phyloP scores from a whole-genome alignment of 1,140 invertebrate species.

The Diachasma alloeum region DNA sequence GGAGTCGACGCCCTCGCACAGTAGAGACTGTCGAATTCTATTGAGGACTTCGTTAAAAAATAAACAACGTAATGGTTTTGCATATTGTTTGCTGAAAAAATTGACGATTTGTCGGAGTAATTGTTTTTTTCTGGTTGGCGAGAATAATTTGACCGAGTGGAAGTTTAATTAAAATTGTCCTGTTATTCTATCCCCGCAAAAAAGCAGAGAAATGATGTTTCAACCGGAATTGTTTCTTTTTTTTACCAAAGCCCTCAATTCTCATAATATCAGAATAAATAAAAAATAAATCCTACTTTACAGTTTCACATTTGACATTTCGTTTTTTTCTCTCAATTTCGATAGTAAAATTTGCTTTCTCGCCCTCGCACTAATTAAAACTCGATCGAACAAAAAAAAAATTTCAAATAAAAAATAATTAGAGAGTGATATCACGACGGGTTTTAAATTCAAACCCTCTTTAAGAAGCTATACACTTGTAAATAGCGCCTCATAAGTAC shows the following conservation, averaged over 20 bases:
- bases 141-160: no score
- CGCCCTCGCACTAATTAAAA: background rate
- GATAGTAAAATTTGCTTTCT: background rate
- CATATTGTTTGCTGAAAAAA: background rate
- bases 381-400: background rate
- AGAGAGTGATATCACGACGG: conserved; percentile 56
- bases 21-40: conserved; percentile 14
- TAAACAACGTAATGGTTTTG: background rate
- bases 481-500: conserved; percentile 38
- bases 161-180: no score
- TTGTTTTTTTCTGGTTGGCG: background rate
- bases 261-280: conserved; percentile 33
- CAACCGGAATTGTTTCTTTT: background rate
- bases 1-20: background rate
- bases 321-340: background rate
- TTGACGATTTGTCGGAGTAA: background rate
- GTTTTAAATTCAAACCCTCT: conserved; percentile 40
- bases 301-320: conserved; percentile 21
- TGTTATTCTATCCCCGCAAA: background rate
- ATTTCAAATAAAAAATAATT: conserved; percentile 26
- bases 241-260: conserved; percentile 16
- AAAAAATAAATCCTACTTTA: conserved; percentile 31
- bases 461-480: conserved; percentile 44
- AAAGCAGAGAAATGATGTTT: background rate
- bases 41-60: conserved; percentile 17